phyloP scores from a whole-genome alignment of 2,797 vertebrate genomes.

The Babyrousa celebensis region DNA sequence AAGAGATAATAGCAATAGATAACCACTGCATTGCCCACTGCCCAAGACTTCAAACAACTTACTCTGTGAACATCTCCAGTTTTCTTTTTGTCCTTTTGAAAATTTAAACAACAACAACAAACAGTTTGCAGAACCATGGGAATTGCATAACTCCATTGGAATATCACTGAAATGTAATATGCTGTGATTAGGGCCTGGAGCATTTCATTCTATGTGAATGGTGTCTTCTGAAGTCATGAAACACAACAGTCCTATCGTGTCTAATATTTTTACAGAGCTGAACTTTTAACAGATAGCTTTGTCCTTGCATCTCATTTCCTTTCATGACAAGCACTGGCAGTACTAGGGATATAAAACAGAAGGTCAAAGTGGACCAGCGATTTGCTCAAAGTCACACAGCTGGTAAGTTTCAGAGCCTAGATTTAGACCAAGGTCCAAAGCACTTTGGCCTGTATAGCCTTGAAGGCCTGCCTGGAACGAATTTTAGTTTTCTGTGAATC shows the following conservation, averaged over 20 bases:
- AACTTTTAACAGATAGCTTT: conserved; percentile 57
- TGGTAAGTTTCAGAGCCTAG: conserved; percentile 57
- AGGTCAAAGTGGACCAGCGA: conserved; percentile 26
- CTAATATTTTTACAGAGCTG: conserved; percentile 66
- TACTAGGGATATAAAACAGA: conserved; percentile 61
- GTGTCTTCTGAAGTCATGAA: conserved; percentile 6
- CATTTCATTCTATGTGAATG: not conserved
- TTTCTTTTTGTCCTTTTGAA: conserved; percentile 33
- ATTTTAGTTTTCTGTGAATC: not conserved
- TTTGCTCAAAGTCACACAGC: conserved; percentile 53
- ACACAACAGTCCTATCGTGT: not conserved
- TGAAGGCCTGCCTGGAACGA: not conserved
- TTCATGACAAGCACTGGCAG: conserved; percentile 37
- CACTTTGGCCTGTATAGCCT: not conserved
- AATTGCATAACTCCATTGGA: not conserved
- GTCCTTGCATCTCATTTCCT: conserved; percentile 60
- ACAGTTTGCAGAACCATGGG: not conserved
- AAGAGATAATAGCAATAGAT: not conserved
- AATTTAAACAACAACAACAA: conserved; percentile 34
- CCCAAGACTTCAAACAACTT: not conserved
- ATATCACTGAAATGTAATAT: not conserved
- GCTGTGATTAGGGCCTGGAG: not conserved
- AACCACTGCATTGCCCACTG: not conserved
- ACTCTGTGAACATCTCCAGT: conserved; percentile 2
- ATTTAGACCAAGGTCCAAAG: not conserved